phyloP scores from a whole-genome alignment of 37 sponge, comb jelly and placozoan species.

The Ephydatia muelleri region DNA sequence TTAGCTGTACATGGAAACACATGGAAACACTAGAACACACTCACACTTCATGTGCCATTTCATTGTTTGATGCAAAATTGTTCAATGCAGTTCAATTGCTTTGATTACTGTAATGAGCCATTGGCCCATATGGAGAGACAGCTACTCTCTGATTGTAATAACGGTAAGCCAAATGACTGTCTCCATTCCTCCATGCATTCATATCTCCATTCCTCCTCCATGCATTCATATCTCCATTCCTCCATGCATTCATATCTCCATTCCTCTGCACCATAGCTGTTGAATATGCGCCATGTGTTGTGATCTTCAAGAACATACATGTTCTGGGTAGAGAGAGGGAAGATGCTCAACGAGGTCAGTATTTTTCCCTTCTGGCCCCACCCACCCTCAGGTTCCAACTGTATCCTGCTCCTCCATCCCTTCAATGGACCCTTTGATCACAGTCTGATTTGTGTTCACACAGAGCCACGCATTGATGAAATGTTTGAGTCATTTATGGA shows the following conservation, averaged over 20 bases:
- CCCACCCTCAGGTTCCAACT: too few relatives aligned
- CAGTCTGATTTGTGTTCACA: background rate
- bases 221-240: background rate
- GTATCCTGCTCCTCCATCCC: too few relatives aligned
- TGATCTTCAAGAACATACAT: conserved; percentile 57
- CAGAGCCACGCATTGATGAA: conserved; percentile 36
- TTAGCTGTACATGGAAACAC: too few relatives aligned
- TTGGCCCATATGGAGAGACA: conserved; percentile 48
- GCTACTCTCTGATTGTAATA: conserved; percentile 9
- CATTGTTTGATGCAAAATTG: background rate
- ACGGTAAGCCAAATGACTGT: conserved; percentile 35
- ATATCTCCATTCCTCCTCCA: too few relatives aligned
- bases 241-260: background rate
- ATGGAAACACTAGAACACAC: too few relatives aligned
- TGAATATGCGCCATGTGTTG: conserved; percentile 49
- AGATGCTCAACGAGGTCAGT: conserved; percentile 24
- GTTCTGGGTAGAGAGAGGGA: conserved; percentile 53
- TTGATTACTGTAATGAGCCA: conserved; percentile 51
- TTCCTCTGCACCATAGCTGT: conserved; percentile 14
- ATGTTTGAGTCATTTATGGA: conserved; percentile 42
- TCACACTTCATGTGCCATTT: background rate
- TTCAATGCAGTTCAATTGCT: conserved; percentile 57
- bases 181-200: too few relatives aligned
- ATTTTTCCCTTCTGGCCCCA: background rate
- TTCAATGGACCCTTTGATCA: background rate